Conservation (phyloP, 2,888 invertebrate species). For the Leptinotarsa tumamoca region DNA sequence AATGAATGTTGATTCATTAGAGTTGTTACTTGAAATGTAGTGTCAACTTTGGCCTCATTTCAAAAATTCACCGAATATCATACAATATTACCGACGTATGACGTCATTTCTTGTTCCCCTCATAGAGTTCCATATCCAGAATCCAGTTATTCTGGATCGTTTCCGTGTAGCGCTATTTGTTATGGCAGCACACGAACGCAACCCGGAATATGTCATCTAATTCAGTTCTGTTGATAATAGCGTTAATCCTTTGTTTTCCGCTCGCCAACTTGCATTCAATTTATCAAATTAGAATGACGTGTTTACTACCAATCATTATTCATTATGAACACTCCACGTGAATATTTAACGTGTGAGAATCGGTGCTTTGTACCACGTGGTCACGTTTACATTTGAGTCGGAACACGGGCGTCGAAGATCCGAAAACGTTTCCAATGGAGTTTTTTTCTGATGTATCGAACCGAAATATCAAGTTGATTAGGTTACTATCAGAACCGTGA, state of each 20-base stretch:
- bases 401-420: background rate
- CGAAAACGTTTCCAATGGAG: background rate
- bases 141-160: background rate
- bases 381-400: slow-evolving; percentile 3
- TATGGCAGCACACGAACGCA: background rate
- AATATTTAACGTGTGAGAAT: slow-evolving; percentile 18
- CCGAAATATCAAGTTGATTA: no score
- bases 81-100: no score
- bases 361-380: slow-evolving; percentile 1
- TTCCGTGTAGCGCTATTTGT: background rate
- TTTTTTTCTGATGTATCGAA: no score
- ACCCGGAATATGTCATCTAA: slow-evolving; percentile 10
- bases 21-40: no score
- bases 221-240: slow-evolving; percentile 14
- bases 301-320: slow-evolving; percentile 17
- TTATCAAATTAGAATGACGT: slow-evolving; percentile 19
- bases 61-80: no score
- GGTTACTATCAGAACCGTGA: no score
- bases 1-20: no score
- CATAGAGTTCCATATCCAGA: background rate
- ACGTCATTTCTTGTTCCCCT: no score
- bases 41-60: no score
- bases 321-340: slow-evolving; percentile 11
- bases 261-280: slow-evolving; percentile 16
- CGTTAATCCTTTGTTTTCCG: slow-evolving; percentile 22